A percentile compares a stretch with the other conserved stretches of the same genome.
Evolutionary conservation across 1,140 invertebrate genomes (phyloP).

Genomic region (Eurosta solidaginis): DNA sequence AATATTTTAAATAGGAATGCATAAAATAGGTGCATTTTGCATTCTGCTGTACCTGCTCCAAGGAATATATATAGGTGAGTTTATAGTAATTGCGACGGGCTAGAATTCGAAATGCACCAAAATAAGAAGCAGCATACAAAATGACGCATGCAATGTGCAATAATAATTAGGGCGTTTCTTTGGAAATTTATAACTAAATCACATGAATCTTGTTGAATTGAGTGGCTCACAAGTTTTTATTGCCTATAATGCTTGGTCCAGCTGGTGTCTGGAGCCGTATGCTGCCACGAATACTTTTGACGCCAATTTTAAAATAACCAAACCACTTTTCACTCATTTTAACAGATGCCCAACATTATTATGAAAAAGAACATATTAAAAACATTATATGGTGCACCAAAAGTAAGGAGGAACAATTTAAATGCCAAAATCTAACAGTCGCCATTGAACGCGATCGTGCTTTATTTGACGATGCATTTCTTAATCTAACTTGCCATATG

Average conservation of each 20-base stretch:
- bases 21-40: too few species aligned
- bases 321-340: not conserved
- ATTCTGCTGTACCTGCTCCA: not conserved
- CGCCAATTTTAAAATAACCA: not conserved
- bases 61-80: not conserved
- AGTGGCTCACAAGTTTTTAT: too few species aligned
- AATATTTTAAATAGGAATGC: constrained; percentile 13
- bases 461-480: constrained; percentile 67
- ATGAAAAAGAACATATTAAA: constrained; percentile 29
- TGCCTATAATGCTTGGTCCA: too few species aligned
- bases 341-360: constrained; percentile 41
- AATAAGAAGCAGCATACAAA: not conserved
- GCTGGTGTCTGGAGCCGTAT: too few species aligned
- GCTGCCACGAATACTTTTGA: not conserved
- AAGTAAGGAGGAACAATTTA: constrained; percentile 71
- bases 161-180: too few species aligned
- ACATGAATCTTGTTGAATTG: too few species aligned
- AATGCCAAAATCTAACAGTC: constrained; percentile 74
- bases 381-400: constrained; percentile 76
- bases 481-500: constrained; percentile 69
- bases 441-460: constrained; percentile 69
- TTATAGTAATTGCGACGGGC: not conserved
- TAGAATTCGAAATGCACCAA: not conserved
- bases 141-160: too few species aligned
- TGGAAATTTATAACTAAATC: too few species aligned